Evolutionary conservation across 2,113 vertebrate species (phyloP).

Genomic region (Coryphaenoides rupestris): DNA sequence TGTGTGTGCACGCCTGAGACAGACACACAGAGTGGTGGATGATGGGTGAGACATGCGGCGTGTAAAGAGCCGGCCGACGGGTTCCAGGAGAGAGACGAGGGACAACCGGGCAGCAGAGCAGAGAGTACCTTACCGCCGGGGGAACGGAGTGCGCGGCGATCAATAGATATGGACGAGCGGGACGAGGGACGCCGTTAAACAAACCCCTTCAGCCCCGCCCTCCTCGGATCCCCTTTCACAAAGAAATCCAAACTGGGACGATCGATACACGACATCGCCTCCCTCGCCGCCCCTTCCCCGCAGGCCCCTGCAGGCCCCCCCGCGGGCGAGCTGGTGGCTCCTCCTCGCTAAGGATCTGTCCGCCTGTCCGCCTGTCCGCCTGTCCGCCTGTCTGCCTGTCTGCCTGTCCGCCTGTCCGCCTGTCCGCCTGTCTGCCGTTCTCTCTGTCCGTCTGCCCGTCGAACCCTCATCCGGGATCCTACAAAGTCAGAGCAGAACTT

Average conservation of each 20-base stretch:
- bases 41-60: too few relatives aligned
- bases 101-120: constrained; percentile 37
- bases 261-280: constrained; percentile 59
- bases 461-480: too few relatives aligned
- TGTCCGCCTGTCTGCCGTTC: too few relatives aligned
- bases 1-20: too few relatives aligned
- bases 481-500: too few relatives aligned
- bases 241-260: constrained; percentile 62
- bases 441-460: too few relatives aligned
- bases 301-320: constrained; percentile 30
- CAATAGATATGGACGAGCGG: constrained; percentile 62
- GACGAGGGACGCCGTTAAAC: constrained; percentile 68
- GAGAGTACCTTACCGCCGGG: constrained; percentile 57
- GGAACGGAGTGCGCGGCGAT: constrained; percentile 59
- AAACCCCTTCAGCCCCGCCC: constrained; percentile 47
- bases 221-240: constrained; percentile 66
- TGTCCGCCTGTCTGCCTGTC: too few relatives aligned
- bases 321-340: constrained; percentile 43
- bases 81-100: constrained; percentile 19
- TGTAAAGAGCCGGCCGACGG: not conserved
- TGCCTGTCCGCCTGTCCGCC: too few relatives aligned
- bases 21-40: too few relatives aligned
- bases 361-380: too few relatives aligned
- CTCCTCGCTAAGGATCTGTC: constrained; percentile 31
- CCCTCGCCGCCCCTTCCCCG: constrained; percentile 16